phyloP scores from a whole-genome alignment of 2,888 invertebrate species.

The Octonoba sinensis region DNA sequence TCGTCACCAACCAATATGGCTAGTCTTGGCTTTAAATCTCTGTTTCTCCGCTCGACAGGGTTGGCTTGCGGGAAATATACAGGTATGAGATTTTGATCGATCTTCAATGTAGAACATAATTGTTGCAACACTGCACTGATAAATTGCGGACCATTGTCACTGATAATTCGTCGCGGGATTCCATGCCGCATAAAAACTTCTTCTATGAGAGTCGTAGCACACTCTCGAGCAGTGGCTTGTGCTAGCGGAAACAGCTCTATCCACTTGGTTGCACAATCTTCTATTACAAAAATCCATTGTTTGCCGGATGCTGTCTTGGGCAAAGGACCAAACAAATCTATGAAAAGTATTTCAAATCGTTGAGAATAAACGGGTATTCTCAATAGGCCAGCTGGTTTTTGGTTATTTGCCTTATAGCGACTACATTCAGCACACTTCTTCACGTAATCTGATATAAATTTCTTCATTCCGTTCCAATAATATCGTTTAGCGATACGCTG shows the following conservation, averaged over 20 bases:
- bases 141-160: slow-evolving; percentile 24
- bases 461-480: slow-evolving; percentile 55
- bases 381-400: slow-evolving; percentile 8
- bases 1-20: neutral
- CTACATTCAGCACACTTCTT: slow-evolving; percentile 44
- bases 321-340: slow-evolving; percentile 15
- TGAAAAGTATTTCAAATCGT: slow-evolving; percentile 5
- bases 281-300: neutral
- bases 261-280: slow-evolving; percentile 4
- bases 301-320: neutral
- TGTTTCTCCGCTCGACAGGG: slow-evolving; percentile 13
- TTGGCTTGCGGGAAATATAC: slow-evolving; percentile 11
- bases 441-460: slow-evolving; percentile 38
- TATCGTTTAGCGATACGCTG: slow-evolving; percentile 23
- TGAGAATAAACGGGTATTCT: neutral
- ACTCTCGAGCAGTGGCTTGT: slow-evolving; percentile 9
- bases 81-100: slow-evolving; percentile 7
- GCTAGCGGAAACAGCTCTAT: slow-evolving; percentile 4
- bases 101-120: neutral
- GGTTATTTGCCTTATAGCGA: slow-evolving; percentile 3
- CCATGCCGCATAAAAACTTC: slow-evolving; percentile 5
- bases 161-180: slow-evolving; percentile 7
- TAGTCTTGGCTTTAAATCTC: slow-evolving; percentile 6
- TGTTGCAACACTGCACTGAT: slow-evolving; percentile 3
- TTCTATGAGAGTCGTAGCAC: slow-evolving; percentile 1